Evolutionary conservation across 2,888 invertebrate genomes (phyloP).

Genomic region (Lycophotia porphyrea): DNA sequence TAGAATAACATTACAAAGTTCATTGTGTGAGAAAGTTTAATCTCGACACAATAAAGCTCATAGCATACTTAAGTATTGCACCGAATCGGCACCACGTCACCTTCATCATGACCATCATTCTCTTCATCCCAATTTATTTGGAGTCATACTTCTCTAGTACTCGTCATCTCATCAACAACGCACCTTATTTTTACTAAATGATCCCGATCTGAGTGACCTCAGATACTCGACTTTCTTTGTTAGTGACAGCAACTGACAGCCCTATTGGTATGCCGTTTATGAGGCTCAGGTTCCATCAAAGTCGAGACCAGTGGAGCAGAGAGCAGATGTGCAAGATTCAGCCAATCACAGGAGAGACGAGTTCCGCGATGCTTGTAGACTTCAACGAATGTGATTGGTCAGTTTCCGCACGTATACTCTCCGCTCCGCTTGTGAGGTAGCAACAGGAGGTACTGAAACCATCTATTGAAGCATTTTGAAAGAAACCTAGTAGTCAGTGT

Average conservation of each 20-base stretch:
- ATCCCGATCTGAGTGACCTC: background rate
- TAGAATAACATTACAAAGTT: constrained; percentile 23
- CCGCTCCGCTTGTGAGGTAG: background rate
- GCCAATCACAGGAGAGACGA: background rate
- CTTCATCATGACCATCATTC: background rate
- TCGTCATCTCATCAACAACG: no score
- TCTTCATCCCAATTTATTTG: no score
- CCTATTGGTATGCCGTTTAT: background rate
- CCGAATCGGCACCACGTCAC: background rate
- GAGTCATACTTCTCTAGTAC: no score
- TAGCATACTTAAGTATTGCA: background rate
- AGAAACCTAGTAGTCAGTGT: background rate
- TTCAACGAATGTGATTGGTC: background rate
- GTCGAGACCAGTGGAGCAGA: no score
- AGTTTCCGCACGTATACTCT: background rate
- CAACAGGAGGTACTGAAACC: background rate
- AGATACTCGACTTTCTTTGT: background rate
- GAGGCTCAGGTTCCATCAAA: no score
- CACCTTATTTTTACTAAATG: background rate
- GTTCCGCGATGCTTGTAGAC: background rate
- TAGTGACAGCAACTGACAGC: background rate
- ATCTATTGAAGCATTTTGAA: background rate
- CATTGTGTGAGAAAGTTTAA: constrained; percentile 32
- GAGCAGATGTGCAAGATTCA: no score
- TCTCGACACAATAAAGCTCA: background rate